A percentile compares a stretch with the other conserved stretches of the same genome.
phyloP scores from a whole-genome alignment of 2,113 vertebrate genomes.

The Diadophis punctatus region DNA sequence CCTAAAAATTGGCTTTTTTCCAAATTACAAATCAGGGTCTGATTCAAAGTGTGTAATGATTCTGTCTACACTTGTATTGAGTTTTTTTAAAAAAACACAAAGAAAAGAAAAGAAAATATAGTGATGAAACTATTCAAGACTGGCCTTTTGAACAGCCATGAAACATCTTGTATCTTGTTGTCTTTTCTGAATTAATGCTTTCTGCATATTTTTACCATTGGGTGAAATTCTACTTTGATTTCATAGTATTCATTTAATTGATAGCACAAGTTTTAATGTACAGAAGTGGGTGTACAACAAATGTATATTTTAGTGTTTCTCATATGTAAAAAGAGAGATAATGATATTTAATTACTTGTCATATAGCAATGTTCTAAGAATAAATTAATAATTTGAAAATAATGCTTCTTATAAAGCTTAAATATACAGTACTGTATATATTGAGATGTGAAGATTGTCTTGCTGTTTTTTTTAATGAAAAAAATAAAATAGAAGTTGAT shows the following conservation, averaged over 20 bases:
- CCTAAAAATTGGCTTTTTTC: neutral
- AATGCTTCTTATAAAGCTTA: neutral
- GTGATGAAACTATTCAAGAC: neutral
- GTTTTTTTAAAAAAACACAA: neutral
- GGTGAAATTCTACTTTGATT: neutral
- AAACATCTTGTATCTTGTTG: neutral
- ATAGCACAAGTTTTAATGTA: neutral
- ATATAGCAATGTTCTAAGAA: neutral
- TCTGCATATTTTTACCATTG: neutral
- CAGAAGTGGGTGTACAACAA: neutral
- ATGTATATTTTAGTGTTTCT: neutral
- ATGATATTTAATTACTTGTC: neutral
- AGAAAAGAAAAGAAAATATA: neutral
- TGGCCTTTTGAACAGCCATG: neutral
- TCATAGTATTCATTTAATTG: neutral
- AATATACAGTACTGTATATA: neutral
- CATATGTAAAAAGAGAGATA: neutral
- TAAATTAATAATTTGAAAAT: neutral
- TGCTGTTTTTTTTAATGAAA: neutral
- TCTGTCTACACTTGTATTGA: neutral
- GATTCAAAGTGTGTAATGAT: neutral
- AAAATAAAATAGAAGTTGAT: neutral
- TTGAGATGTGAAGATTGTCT: neutral
- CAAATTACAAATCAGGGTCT: neutral
- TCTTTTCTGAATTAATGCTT: neutral